These are phyloP conservation scores for Aethina tumida DNA, from an alignment of 1,140 invertebrate species.

Conservation along the genomic window DNA sequence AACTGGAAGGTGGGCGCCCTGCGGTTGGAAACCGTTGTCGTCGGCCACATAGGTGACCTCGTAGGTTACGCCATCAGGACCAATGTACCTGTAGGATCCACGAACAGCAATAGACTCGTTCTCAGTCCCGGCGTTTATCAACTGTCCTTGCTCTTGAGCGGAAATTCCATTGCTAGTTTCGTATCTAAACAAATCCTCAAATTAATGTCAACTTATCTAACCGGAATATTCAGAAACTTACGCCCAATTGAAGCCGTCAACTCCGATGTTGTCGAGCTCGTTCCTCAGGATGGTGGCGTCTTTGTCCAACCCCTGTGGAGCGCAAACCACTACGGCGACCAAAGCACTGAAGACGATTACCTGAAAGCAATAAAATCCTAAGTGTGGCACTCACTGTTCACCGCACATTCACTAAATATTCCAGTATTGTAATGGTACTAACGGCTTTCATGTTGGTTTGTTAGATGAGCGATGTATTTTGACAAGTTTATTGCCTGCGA, in stretches of 20 bases:
- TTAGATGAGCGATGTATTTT: no score
- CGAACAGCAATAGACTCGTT: slow-evolving; percentile 46
- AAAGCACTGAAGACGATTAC: no score
- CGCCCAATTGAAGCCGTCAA: no score
- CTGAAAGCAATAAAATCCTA: no score
- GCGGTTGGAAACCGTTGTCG: slow-evolving; percentile 63
- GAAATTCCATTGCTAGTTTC: slow-evolving; percentile 59
- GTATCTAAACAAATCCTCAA: slow-evolving; percentile 43
- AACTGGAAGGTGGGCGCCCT: slow-evolving; percentile 49
- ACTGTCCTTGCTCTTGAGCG: slow-evolving; percentile 49
- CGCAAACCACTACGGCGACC: slow-evolving; percentile 31
- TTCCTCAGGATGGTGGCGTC: slow-evolving; percentile 34
- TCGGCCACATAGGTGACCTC: slow-evolving; percentile 57
- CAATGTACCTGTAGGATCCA: slow-evolving; percentile 55
- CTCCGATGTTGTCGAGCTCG: slow-evolving; percentile 36
- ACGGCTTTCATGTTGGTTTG: no score
- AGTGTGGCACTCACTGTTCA: no score
- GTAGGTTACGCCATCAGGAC: slow-evolving; percentile 52
- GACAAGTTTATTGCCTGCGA: no score
- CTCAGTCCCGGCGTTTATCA: slow-evolving; percentile 45
- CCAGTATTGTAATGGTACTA: no score
- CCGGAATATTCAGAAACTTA: no score
- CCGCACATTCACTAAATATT: no score
- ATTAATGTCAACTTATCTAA: no score
- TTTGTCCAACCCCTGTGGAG: slow-evolving; percentile 26